These are phyloP conservation scores for Vanacampus margaritifer DNA, from an alignment of 2,113 vertebrate genomes.

Conservation along the genomic window DNA sequence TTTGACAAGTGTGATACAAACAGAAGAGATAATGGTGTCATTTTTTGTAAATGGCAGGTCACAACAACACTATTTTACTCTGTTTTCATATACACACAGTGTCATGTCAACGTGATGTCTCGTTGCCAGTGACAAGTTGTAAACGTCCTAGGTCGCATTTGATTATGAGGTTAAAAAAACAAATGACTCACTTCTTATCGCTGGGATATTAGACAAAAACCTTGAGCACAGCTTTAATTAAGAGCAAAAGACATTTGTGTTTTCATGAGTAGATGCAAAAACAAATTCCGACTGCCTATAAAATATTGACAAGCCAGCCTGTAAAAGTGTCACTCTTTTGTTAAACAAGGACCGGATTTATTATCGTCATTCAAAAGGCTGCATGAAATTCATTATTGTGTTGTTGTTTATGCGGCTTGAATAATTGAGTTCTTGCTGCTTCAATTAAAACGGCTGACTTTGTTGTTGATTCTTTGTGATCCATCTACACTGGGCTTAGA, in stretches of 20 bases:
- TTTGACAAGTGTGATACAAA: background rate
- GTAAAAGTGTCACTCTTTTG: conserved; percentile 35
- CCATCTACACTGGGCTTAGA: background rate
- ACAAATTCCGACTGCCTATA: conserved; percentile 4
- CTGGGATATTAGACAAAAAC: background rate
- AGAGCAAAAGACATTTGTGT: background rate
- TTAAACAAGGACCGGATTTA: conserved; percentile 23
- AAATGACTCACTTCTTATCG: background rate
- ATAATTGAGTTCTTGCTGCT: conserved; percentile 4
- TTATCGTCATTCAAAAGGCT: conserved; percentile 16
- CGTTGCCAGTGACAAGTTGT: background rate
- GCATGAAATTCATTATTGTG: conserved; percentile 14
- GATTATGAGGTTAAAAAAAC: background rate
- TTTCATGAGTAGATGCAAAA: background rate
- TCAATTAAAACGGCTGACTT: conserved; percentile 12
- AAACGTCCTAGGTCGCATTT: background rate
- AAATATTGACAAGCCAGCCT: conserved; percentile 29
- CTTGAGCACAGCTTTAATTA: background rate
- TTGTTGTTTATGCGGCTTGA: conserved; percentile 5
- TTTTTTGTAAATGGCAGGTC: background rate
- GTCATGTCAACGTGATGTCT: background rate
- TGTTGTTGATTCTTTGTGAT: background rate
- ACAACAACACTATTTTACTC: background rate
- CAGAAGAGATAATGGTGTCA: background rate
- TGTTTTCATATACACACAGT: background rate